Conservation (phyloP, 2,888 invertebrate genomes). For the Camponotus fellah region DNA sequence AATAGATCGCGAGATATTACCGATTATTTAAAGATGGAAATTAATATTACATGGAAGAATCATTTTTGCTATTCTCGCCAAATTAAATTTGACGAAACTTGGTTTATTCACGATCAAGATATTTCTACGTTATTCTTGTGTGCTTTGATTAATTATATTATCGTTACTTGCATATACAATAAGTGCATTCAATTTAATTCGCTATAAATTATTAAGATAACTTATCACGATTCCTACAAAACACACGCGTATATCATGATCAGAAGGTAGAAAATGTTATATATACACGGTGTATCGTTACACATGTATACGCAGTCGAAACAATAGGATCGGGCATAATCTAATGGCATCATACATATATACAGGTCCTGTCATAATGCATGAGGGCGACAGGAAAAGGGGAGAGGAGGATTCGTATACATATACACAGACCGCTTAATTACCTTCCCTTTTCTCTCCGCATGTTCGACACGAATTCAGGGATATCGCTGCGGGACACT, state of each 20-base stretch:
- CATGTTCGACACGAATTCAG: conserved; percentile 40
- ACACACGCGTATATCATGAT: neutral
- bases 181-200: neutral
- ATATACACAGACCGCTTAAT: conserved; percentile 55
- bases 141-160: neutral
- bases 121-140: neutral
- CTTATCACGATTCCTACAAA: neutral
- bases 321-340: conserved; percentile 47
- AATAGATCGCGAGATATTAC: neutral
- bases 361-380: conserved; percentile 36
- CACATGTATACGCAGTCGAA: neutral
- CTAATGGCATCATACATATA: conserved; percentile 38
- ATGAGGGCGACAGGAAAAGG: neutral
- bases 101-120: neutral
- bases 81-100: neutral
- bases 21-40: conserved; percentile 14
- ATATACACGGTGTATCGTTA: neutral
- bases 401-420: conserved; percentile 6
- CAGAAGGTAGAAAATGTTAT: conserved; percentile 26
- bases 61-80: neutral
- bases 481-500: conserved; percentile 46
- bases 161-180: neutral
- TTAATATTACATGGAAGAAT: conserved; percentile 17
- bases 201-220: neutral
- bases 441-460: conserved; percentile 23